phyloP scores from a whole-genome alignment of 2,888 invertebrate genomes.

The Parelbella ahira region DNA sequence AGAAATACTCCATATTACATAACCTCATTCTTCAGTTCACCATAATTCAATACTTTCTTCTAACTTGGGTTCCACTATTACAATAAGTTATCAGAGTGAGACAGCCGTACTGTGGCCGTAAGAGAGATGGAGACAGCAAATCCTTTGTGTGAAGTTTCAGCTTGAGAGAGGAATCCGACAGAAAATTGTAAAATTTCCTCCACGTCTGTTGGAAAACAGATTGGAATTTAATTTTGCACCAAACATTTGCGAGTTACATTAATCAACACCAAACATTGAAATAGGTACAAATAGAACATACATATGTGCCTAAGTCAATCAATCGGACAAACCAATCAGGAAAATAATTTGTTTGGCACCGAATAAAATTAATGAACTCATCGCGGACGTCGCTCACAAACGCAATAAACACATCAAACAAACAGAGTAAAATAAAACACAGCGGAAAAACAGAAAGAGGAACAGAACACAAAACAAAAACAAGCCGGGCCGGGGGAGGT shows the following conservation, averaged over 20 bases:
- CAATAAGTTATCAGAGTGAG: constrained; percentile 55
- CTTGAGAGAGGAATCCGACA: constrained; percentile 38
- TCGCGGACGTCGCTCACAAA: constrained; percentile 11
- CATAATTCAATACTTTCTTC: constrained; percentile 70
- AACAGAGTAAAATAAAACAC: constrained; percentile 29
- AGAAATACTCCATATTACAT: constrained; percentile 31
- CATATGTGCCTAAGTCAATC: background rate
- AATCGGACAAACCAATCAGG: constrained; percentile 2
- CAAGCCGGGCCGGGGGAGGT: constrained; percentile 32
- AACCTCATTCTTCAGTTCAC: constrained; percentile 40
- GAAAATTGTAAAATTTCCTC: constrained; percentile 58
- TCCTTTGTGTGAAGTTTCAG: constrained; percentile 59
- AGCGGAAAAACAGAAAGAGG: constrained; percentile 33
- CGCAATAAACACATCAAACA: constrained; percentile 22
- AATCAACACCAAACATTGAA: no score
- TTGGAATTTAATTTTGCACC: constrained; percentile 1
- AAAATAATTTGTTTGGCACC: constrained; percentile 6
- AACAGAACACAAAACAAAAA: constrained; percentile 38
- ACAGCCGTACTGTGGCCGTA: constrained; percentile 28
- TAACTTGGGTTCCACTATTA: constrained; percentile 60
- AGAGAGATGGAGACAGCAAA: constrained; percentile 34
- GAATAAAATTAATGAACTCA: constrained; percentile 29
- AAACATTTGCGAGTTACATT: no score
- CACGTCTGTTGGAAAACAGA: no score
- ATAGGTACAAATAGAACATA: no score